These are phyloP conservation scores for Sus cebifrons DNA, from an alignment of 2,797 vertebrate genomes.

Conservation along the genomic window DNA sequence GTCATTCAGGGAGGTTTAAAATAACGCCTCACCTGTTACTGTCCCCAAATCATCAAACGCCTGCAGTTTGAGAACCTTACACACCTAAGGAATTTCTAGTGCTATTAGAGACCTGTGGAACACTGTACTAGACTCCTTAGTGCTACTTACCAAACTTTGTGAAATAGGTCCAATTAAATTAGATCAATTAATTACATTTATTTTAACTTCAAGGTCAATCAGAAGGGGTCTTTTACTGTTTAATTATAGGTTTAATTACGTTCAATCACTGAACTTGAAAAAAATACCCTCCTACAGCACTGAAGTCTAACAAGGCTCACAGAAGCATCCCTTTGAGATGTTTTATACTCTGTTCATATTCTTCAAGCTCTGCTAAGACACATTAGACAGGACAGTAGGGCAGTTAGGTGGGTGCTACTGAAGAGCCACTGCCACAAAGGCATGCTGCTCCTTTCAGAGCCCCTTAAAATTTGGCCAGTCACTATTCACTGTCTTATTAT, in stretches of 20 bases:
- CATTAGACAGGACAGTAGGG: too few relatives aligned
- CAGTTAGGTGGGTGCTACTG: background rate
- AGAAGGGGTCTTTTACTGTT: conserved; percentile 80
- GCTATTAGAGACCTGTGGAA: background rate
- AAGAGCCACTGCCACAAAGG: background rate
- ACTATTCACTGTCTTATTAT: background rate
- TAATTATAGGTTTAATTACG: conserved; percentile 80
- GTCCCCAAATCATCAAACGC: background rate
- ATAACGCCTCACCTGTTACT: background rate
- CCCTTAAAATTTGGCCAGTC: background rate
- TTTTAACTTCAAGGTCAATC: conserved; percentile 80
- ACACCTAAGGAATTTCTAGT: background rate
- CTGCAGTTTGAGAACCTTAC: background rate
- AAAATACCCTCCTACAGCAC: background rate
- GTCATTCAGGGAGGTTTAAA: background rate
- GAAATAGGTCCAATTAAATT: conserved; percentile 63
- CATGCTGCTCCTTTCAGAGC: background rate
- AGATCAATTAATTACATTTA: conserved; percentile 79
- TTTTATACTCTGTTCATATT: background rate
- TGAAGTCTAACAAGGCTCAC: conserved; percentile 60
- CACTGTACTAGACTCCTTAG: conserved; percentile 4
- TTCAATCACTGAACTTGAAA: conserved; percentile 67
- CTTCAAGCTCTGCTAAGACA: background rate
- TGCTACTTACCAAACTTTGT: conserved; percentile 45
- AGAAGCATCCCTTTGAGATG: background rate